Base-by-base conservation (phyloP, 2,797 vertebrate genomes). In the Halcyon smyrnensis region DNA sequence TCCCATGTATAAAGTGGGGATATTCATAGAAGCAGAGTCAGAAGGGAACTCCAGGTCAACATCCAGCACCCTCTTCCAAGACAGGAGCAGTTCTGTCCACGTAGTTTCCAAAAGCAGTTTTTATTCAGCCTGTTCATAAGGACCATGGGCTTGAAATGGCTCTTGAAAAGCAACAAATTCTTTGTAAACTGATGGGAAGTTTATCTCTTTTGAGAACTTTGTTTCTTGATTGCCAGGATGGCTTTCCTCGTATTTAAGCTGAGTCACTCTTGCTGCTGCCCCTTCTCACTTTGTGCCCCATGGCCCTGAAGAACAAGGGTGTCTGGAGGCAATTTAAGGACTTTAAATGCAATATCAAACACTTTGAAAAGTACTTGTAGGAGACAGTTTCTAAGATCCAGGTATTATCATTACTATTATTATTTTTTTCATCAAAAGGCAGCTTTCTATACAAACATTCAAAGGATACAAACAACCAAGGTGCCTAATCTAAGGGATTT, bases 11-110 rank as follows among this genome's bases (percentile, higher is more conserved):
- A n/a, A 81, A 83, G 64, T 8, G 76, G 68, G 80, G 64, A 94
- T 90, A 78, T 83, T 90, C 84, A 68, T 84, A n/a, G 84, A 24
- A 89, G 56, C 93, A 68, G 84, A 63, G 91, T 57, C 94, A 89
- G 87, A 53, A 69, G 83, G 76, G 79, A 85, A 7, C 95, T 93
- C 95, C 73, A 74, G 93, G 79, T 77, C 88, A 83, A 3, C 27
- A 11, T 8, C 77, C 85, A 69, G 67, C 8, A 43, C 34, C 76
- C 64, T 83, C 76, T 87, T 59, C 92, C 64, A 51, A 62, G 43
- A 15, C 7, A 1, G 82, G 75, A 71, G 51, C 12, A 8, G 18
- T 63, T 83, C 43, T 39, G 16, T 53, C 76, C 43, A 2, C 62
- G 46, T 12, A 11, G 8, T 56, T 87, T 67, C 87, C 85, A 76